phyloP scores from a whole-genome alignment of 2,888 invertebrate species.

The Aphidius colemani region DNA sequence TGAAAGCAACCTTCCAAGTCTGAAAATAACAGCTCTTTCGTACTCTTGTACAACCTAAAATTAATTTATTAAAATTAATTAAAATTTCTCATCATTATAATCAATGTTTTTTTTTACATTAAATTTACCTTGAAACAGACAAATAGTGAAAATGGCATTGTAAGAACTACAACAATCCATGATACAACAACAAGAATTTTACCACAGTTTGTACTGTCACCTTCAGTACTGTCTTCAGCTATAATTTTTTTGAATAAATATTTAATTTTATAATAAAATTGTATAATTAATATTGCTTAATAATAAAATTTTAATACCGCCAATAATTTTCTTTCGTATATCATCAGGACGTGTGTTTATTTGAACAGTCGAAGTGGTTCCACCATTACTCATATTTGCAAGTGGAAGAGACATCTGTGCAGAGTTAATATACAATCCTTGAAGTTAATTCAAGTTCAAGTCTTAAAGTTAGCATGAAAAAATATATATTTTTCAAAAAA shows the following conservation, averaged over 20 bases:
- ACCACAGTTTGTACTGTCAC: constrained; percentile 77
- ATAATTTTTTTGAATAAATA: constrained; percentile 1
- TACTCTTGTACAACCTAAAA: constrained; percentile 92
- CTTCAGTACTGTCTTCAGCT: constrained; percentile 68
- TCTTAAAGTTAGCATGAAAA: no score
- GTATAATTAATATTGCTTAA: constrained; percentile 3
- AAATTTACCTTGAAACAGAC: constrained; percentile 88
- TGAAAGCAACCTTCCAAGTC: constrained; percentile 83
- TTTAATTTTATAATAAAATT: not conserved
- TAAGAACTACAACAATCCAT: constrained; percentile 79
- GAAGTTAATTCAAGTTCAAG: no score
- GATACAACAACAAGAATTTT: constrained; percentile 81
- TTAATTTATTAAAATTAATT: not conserved
- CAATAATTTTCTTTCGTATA: constrained; percentile 46
- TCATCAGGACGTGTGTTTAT: constrained; percentile 53
- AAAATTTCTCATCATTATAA: not conserved
- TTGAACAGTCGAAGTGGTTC: constrained; percentile 42
- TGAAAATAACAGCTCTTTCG: constrained; percentile 93
- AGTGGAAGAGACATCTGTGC: constrained; percentile 51
- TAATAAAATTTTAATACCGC: constrained; percentile 29
- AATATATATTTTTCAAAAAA: no score
- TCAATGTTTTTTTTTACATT: not conserved
- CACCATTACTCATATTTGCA: constrained; percentile 49
- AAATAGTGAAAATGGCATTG: constrained; percentile 91
- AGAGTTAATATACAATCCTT: constrained; percentile 16